A percentile compares a stretch with the other conserved stretches of the same genome.
Conservation (phyloP, 2,888 invertebrate genomes). For the Esperia sulphurella region DNA sequence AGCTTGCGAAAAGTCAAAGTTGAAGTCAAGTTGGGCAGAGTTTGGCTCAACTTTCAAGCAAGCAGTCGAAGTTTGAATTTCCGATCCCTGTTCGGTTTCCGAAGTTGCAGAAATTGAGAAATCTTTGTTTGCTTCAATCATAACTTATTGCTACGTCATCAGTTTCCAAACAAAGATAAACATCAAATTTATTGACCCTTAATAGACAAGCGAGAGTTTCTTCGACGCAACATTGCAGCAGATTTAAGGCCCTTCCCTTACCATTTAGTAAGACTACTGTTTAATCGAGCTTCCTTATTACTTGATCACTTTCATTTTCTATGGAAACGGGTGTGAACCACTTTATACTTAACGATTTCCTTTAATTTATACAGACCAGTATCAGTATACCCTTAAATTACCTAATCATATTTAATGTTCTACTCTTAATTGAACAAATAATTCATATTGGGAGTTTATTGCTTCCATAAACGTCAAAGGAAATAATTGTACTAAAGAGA, state of each 20-base stretch:
- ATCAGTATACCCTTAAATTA: constrained; percentile 25
- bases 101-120: background rate
- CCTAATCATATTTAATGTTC: constrained; percentile 16
- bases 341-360: constrained; percentile 27
- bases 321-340: constrained; percentile 25
- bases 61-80: no score
- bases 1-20: no score
- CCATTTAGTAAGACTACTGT: constrained; percentile 37
- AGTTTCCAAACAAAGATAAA: constrained; percentile 5
- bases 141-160: constrained; percentile 6
- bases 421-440: constrained; percentile 30
- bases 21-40: no score
- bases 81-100: background rate
- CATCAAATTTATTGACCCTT: constrained; percentile 10
- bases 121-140: constrained; percentile 1
- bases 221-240: constrained; percentile 15
- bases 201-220: constrained; percentile 12
- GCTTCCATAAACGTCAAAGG: constrained; percentile 36
- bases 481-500: constrained; percentile 28
- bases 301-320: constrained; percentile 43
- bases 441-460: constrained; percentile 24
- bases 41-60: no score
- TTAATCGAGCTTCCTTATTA: constrained; percentile 50
- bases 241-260: constrained; percentile 31
- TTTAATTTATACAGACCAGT: constrained; percentile 26